Percentiles rank a stretch among this genome's conserved stretches.
Evolutionary conservation across 2,797 vertebrate genomes (phyloP).

Genomic region (Hydrophis major): DNA sequence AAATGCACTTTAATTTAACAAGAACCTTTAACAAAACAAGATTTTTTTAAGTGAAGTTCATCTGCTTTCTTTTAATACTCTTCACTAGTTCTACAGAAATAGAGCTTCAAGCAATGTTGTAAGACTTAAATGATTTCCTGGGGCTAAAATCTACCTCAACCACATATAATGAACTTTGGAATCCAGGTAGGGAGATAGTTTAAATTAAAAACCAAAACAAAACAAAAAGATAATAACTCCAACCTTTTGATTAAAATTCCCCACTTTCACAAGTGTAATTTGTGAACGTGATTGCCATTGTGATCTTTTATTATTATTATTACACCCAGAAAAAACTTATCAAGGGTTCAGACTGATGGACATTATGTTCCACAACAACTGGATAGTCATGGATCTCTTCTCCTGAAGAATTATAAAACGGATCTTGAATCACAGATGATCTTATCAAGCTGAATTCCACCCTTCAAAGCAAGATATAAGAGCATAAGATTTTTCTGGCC

Average conservation of each 20-base stretch:
- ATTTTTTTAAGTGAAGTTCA: not conserved
- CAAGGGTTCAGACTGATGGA: not conserved
- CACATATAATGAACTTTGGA: not conserved
- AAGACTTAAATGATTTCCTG: not conserved
- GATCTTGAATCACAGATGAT: not conserved
- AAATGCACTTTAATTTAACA: constrained; percentile 4
- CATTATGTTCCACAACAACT: not conserved
- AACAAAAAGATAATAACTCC: not conserved
- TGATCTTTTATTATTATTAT: not conserved
- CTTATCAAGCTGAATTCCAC: not conserved
- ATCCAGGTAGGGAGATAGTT: not conserved
- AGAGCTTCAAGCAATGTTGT: not conserved
- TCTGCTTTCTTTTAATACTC: not conserved
- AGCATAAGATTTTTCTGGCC: not conserved
- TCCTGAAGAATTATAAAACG: not conserved
- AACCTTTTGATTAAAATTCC: not conserved
- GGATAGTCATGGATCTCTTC: not conserved
- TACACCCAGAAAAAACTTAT: not conserved
- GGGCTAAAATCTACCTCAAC: not conserved
- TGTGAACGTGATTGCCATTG: not conserved
- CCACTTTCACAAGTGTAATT: not conserved
- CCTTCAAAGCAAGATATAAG: not conserved
- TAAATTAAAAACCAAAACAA: not conserved
- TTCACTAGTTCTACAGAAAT: not conserved
- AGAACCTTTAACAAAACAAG: not conserved